Evolutionary conservation across 1,140 invertebrate species (phyloP), one percentile per base, ranked within the genome.

Genomic region (Microvelia longipes): DNA sequence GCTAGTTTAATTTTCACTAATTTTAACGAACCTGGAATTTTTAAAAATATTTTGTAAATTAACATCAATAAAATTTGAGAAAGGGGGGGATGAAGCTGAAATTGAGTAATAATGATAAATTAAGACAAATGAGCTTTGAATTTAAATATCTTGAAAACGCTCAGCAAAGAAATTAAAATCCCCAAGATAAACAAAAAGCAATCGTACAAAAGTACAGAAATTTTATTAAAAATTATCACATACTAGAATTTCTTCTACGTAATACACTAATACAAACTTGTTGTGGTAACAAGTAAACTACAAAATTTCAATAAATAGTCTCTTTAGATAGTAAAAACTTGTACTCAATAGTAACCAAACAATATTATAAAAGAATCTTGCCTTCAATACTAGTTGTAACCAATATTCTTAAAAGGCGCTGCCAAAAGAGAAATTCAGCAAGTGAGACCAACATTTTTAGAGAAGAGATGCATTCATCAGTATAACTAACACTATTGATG

Each of bases 1-100:
- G 83, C 83, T 67, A 94, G 78, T 70, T 84, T 79, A 67, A 93
- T 88, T 74, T 88, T 86, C 0, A 93, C 87, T 70, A 88, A 78
- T 72, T 86, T 86, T 73, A 91, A 89, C 73, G 83, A 82, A 73
- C 85, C 86, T 85, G 71, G 73, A 74, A 82, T 76, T 69, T 73
- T 71, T 66, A 72, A 69, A 63, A 68, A 71, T 28, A 1, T 60
- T 60, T 60, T 19, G 11, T 11, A 60, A 60, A 60, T 65, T 65
- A 13, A 24, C 13, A 5, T 24, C 25, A 5, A 14, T 65, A 24
- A 65, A 65, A 14, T 68, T 66, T 66, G 35, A 69, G 30, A 70
- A 29, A 70, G 14, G 68, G 30, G 30, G 11, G 5, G 14, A 69
- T 71, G 5, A 24, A 69, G 29, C 26, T 65, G 25, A 19, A 19